phyloP scores from a whole-genome alignment of 2,113 vertebrate species.

The Channa argus region DNA sequence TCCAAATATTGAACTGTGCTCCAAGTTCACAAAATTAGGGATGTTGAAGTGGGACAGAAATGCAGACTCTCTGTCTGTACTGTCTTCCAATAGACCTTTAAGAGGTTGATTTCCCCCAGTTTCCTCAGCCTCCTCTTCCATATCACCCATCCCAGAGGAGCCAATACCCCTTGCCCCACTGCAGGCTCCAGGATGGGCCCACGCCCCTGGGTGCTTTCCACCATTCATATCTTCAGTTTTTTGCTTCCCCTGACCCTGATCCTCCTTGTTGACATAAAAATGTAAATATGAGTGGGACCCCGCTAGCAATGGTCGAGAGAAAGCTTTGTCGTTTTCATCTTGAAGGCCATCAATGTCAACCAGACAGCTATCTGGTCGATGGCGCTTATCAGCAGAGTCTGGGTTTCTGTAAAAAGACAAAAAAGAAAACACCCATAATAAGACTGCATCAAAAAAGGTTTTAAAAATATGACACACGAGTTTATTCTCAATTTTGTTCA shows the following conservation, averaged over 20 bases:
- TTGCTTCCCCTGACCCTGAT: conserved; percentile 59
- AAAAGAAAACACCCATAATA: not conserved
- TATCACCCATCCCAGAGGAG: conserved; percentile 57
- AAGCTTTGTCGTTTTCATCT: conserved; percentile 83
- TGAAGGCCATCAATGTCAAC: conserved; percentile 81
- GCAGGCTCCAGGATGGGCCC: not conserved
- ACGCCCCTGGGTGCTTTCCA: not conserved
- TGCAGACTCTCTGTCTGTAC: conserved; percentile 72
- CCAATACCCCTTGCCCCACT: conserved; percentile 49
- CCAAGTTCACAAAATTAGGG: conserved; percentile 92
- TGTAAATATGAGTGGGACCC: conserved; percentile 89
- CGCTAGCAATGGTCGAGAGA: conserved; percentile 82
- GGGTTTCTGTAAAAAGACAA: conserved; percentile 78
- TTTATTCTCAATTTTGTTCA: not conserved
- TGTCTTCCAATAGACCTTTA: conserved; percentile 52
- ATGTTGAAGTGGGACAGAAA: conserved; percentile 89
- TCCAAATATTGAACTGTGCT: conserved; percentile 86
- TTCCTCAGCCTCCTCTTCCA: conserved; percentile 49
- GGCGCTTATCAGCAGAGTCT: conserved; percentile 86
- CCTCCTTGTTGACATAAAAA: conserved; percentile 88
- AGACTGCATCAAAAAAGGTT: not conserved
- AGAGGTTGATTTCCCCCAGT: conserved; percentile 67
- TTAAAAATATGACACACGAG: not conserved
- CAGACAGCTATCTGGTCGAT: conserved; percentile 85
- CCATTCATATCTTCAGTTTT: not conserved